Evolutionary conservation across 2,113 vertebrate genomes (phyloP).

Genomic region (Bos taurus): DNA sequence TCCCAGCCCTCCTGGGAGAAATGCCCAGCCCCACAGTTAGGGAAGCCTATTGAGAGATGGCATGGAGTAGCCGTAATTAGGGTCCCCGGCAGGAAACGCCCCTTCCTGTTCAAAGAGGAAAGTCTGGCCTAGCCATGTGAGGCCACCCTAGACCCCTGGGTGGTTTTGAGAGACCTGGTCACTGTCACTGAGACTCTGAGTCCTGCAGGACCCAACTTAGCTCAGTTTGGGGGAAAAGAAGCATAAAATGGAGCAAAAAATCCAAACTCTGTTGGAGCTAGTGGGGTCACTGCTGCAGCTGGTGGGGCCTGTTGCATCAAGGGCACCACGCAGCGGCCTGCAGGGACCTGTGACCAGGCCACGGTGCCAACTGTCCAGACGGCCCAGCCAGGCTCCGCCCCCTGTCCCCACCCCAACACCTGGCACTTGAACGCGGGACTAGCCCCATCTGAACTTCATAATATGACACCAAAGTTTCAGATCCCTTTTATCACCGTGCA

Average conservation of each 20-base stretch:
- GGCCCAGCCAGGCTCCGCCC: neutral
- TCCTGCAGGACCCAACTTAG: neutral
- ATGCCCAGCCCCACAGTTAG: neutral
- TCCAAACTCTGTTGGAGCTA: neutral
- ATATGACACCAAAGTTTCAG: conserved; percentile 5
- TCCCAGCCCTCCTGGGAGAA: neutral
- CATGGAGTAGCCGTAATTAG: neutral
- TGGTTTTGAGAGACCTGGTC: neutral
- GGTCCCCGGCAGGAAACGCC: neutral
- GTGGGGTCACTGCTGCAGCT: neutral
- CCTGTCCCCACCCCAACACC: neutral
- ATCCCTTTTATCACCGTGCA: neutral
- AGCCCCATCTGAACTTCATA: neutral
- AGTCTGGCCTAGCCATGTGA: neutral
- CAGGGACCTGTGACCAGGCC: neutral
- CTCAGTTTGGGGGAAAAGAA: neutral
- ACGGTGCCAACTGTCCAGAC: neutral
- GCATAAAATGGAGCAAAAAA: neutral
- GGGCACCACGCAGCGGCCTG: neutral
- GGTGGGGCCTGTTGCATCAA: neutral
- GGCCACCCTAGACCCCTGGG: neutral
- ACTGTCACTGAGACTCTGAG: neutral
- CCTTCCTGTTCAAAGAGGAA: neutral
- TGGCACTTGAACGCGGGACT: neutral
- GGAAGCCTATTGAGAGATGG: neutral